Evolutionary conservation across 1,140 invertebrate species (phyloP).

Genomic region (Procambarus clarkii): DNA sequence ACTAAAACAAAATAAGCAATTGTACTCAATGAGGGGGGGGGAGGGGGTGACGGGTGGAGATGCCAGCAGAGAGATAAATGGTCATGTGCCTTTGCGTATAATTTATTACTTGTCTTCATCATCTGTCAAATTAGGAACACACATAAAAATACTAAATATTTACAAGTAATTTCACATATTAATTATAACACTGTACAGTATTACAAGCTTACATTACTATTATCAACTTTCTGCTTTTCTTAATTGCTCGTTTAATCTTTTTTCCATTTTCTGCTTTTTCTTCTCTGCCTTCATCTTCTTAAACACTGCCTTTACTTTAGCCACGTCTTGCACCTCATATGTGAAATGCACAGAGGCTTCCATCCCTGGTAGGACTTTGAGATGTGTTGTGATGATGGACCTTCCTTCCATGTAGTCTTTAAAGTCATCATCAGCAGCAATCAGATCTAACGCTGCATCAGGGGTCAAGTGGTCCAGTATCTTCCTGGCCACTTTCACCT

Average conservation of each 20-base stretch:
- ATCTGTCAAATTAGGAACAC: no score
- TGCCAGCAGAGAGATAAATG: no score
- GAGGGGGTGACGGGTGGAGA: no score
- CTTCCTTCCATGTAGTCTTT: background rate
- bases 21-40: no score
- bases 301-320: constrained; percentile 5
- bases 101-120: no score
- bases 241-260: background rate
- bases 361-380: constrained; percentile 18
- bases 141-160: no score
- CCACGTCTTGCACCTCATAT: constrained; percentile 14
- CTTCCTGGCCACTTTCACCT: constrained; percentile 11
- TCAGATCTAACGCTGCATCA: background rate
- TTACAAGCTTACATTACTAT: no score
- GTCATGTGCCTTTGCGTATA: no score
- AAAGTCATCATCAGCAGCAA: constrained; percentile 1
- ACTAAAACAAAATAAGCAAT: no score
- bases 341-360: background rate
- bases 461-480: background rate
- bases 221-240: background rate
- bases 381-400: background rate
- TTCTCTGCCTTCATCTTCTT: constrained; percentile 29
- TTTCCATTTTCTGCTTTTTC: constrained; percentile 29
- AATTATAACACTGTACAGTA: no score
- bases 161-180: no score